phyloP scores from a whole-genome alignment of 2,797 vertebrate genomes.

The Myotis myotis region DNA sequence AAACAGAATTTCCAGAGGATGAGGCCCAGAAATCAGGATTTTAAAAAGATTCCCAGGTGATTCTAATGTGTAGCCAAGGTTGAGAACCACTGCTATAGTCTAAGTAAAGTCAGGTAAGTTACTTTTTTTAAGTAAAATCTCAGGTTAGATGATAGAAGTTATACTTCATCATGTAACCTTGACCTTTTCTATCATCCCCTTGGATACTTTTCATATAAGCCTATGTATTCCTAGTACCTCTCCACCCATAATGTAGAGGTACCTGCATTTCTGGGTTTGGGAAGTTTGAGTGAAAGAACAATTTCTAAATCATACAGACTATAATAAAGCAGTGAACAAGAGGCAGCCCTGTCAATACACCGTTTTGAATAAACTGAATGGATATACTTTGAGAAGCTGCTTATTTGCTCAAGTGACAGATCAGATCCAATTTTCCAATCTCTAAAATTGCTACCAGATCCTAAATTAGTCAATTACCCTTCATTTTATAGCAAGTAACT shows the following conservation, averaged over 20 bases:
- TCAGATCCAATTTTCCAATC: conserved; percentile 68
- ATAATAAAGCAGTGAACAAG: background rate
- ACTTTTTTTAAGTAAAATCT: background rate
- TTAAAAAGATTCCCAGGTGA: too few species aligned
- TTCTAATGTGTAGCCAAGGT: too few species aligned
- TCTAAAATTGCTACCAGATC: conserved; percentile 70
- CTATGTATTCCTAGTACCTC: background rate
- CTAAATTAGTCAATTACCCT: conserved; percentile 58
- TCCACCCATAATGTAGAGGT: background rate
- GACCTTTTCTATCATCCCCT: background rate
- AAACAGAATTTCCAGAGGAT: too few species aligned
- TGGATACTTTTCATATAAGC: background rate
- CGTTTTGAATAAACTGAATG: background rate
- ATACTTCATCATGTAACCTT: background rate
- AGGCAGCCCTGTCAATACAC: background rate
- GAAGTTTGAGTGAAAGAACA: background rate
- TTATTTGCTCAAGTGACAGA: conserved; percentile 66
- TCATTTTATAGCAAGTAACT: conserved; percentile 63
- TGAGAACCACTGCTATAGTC: background rate
- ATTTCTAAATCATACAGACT: background rate
- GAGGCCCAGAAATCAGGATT: too few species aligned
- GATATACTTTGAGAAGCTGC: conserved; percentile 44
- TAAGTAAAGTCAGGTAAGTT: background rate
- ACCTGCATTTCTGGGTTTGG: background rate
- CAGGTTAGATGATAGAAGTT: background rate